These are phyloP conservation scores for Tineola bisselliella DNA, from an alignment of 2,888 invertebrate species.

Conservation along the genomic window DNA sequence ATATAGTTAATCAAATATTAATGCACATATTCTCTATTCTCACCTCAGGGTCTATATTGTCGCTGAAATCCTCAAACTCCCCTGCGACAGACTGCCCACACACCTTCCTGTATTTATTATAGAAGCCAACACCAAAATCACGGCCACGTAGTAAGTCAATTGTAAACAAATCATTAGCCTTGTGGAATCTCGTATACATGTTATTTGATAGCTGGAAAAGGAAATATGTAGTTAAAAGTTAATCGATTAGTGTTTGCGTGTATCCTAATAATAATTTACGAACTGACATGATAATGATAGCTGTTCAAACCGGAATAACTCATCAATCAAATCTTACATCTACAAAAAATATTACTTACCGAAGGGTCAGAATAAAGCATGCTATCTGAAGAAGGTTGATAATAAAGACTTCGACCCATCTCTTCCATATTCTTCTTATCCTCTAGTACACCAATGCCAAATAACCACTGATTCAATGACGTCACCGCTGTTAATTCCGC, in stretches of 20 bases:
- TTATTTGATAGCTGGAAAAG: conserved; percentile 11
- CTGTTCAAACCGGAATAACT: too few species aligned
- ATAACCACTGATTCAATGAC: conserved; percentile 11
- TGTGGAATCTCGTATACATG: conserved; percentile 11
- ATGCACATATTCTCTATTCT: neutral
- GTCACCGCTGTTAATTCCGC: neutral
- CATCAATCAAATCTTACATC: too few species aligned
- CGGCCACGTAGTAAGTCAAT: conserved; percentile 45
- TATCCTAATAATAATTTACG: too few species aligned
- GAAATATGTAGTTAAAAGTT: neutral
- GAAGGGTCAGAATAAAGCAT: conserved; percentile 7
- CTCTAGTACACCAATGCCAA: conserved; percentile 3
- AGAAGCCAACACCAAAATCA: conserved; percentile 85
- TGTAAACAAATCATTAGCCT: conserved; percentile 11
- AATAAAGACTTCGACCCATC: conserved; percentile 10
- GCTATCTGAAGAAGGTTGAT: conserved; percentile 5
- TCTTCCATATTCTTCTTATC: conserved; percentile 11
- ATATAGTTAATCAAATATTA: too few species aligned
- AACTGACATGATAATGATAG: too few species aligned
- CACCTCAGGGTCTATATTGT: neutral
- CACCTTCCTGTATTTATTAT: conserved; percentile 83
- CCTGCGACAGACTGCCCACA: conserved; percentile 39
- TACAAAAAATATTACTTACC: neutral
- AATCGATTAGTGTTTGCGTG: too few species aligned
- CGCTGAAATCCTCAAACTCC: conserved; percentile 8